Conservation (phyloP, 2,113 vertebrate species). For the Pseudonaja textilis region DNA sequence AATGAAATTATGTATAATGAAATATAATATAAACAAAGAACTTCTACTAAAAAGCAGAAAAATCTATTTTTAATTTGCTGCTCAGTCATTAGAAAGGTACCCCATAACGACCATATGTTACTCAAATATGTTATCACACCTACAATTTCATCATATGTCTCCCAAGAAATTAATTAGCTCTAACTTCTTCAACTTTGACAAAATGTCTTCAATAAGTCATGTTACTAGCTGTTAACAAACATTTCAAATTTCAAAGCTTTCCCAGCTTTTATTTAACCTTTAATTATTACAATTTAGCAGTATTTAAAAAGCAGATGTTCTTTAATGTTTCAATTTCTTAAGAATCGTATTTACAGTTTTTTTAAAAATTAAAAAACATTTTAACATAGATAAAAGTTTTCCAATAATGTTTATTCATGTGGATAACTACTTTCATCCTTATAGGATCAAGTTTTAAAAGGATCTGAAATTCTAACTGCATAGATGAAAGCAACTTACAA, state of each 20-base stretch:
- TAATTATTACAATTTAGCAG: slow-evolving; percentile 76
- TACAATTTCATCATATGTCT: slow-evolving; percentile 82
- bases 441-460: not conserved
- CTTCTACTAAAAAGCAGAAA: slow-evolving; percentile 61
- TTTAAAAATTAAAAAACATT: not conserved
- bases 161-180: slow-evolving; percentile 83
- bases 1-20: slow-evolving; percentile 55
- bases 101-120: slow-evolving; percentile 81
- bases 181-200: slow-evolving; percentile 84
- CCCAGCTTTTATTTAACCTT: slow-evolving; percentile 80
- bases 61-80: slow-evolving; percentile 77
- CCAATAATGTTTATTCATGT: not conserved
- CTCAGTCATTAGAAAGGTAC: slow-evolving; percentile 81
- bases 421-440: not conserved
- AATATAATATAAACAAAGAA: slow-evolving; percentile 69
- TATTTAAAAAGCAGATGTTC: slow-evolving; percentile 76
- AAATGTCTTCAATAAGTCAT: slow-evolving; percentile 78
- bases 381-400: not conserved
- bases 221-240: slow-evolving; percentile 73
- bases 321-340: slow-evolving; percentile 62
- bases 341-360: slow-evolving; percentile 37
- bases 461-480: not conserved
- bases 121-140: slow-evolving; percentile 84
- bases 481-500: not conserved
- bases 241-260: slow-evolving; percentile 76